phyloP scores from a whole-genome alignment of 1,140 invertebrate genomes.

The Drosophila ogumai region DNA sequence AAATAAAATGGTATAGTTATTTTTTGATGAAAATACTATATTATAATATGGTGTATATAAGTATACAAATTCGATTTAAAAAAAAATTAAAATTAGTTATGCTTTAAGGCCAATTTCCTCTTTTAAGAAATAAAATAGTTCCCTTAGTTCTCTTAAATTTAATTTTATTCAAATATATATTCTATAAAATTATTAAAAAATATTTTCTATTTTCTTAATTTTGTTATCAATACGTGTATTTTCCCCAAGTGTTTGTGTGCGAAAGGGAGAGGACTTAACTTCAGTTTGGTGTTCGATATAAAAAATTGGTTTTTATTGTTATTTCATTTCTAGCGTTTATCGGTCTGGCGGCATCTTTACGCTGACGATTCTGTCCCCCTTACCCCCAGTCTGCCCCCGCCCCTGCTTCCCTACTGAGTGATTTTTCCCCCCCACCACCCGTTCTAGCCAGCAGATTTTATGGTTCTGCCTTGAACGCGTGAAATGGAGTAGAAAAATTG shows the following conservation, averaged over 20 bases:
- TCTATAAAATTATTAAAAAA: too few relatives aligned
- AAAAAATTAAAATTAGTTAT: too few relatives aligned
- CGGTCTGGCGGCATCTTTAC: slow-evolving; percentile 76
- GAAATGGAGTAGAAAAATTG: slow-evolving; percentile 83
- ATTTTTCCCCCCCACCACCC: slow-evolving; percentile 14
- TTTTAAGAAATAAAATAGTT: too few relatives aligned
- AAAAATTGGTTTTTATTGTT: slow-evolving; percentile 81
- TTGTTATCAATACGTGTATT: not conserved
- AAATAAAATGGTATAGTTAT: too few relatives aligned
- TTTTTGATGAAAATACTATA: too few relatives aligned
- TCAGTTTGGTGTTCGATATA: slow-evolving; percentile 61
- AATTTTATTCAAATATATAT: too few relatives aligned
- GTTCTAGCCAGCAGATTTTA: slow-evolving; percentile 28
- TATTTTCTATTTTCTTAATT: too few relatives aligned
- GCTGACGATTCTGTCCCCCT: slow-evolving; percentile 53
- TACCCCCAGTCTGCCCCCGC: not conserved
- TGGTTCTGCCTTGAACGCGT: slow-evolving; percentile 74
- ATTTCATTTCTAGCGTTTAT: slow-evolving; percentile 80
- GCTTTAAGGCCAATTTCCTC: too few relatives aligned
- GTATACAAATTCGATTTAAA: too few relatives aligned
- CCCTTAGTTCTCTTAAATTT: too few relatives aligned
- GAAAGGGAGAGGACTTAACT: slow-evolving; percentile 11
- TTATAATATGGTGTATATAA: too few relatives aligned
- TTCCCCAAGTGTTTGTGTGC: not conserved
- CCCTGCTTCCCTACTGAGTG: slow-evolving; percentile 5